Conservation (phyloP, 2,113 vertebrate genomes). For the Poecile atricapillus region DNA sequence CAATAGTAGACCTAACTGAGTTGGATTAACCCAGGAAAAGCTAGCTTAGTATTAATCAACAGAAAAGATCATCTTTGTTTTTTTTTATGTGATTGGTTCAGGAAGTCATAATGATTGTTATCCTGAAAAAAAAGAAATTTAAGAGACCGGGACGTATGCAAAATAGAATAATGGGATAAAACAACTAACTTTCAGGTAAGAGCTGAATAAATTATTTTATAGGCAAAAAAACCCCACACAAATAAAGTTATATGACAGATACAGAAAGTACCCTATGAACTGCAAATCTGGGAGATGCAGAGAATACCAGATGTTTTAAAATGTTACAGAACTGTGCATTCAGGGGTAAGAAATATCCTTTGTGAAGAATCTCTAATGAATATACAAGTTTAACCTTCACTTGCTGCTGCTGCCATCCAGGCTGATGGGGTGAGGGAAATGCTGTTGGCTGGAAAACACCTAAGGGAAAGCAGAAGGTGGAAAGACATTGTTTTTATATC, state of each 20-base stretch:
- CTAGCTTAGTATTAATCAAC: neutral
- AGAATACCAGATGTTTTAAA: neutral
- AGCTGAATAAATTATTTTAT: neutral
- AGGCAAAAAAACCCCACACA: rapidly evolving
- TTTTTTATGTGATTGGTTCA: neutral
- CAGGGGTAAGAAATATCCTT: neutral
- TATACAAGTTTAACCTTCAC: neutral
- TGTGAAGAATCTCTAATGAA: neutral
- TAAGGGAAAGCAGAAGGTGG: neutral
- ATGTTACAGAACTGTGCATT: neutral
- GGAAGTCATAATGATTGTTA: neutral
- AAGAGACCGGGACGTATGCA: neutral
- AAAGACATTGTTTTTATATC: neutral
- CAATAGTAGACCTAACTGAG: neutral
- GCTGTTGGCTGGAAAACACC: neutral
- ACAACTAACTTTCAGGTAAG: neutral
- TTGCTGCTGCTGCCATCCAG: neutral
- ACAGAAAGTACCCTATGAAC: neutral
- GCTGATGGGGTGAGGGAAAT: neutral
- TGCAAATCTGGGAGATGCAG: neutral
- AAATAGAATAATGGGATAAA: neutral
- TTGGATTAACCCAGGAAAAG: neutral
- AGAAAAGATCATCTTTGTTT: neutral
- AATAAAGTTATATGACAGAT: neutral
- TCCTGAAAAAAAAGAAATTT: neutral